Conservation (phyloP, 2,797 vertebrate species). For the Pipistrellus nathusii region DNA sequence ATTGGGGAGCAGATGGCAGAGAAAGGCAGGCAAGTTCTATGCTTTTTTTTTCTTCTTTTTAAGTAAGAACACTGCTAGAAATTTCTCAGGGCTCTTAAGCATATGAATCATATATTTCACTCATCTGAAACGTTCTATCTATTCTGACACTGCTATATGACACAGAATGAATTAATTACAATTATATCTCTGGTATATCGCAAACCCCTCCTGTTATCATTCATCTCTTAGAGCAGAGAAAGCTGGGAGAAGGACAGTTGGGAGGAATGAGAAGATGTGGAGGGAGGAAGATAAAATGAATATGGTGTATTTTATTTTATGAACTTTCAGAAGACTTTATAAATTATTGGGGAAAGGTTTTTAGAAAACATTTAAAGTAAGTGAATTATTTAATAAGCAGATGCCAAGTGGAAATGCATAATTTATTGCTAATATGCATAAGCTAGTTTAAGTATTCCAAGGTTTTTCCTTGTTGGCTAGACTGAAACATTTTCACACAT, state of each 20-base stretch:
- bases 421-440: conserved; percentile 81
- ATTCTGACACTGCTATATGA: conserved; percentile 77
- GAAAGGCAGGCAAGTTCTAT: neutral
- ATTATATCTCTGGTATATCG: conserved; percentile 74
- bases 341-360: conserved; percentile 75
- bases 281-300: neutral
- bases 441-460: conserved; percentile 70
- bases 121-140: conserved; percentile 78
- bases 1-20: conserved; percentile 55
- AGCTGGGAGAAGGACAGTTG: neutral
- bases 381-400: conserved; percentile 85
- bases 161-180: conserved; percentile 82
- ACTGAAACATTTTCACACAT: neutral
- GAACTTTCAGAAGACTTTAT: conserved; percentile 72
- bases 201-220: conserved; percentile 43
- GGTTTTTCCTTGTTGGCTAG: conserved; percentile 46
- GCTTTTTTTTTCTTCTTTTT: neutral
- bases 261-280: neutral
- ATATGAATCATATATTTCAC: conserved; percentile 79
- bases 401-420: conserved; percentile 79
- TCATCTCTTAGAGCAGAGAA: conserved; percentile 18
- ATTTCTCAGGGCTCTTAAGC: conserved; percentile 76
- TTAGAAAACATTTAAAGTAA: conserved; percentile 83
- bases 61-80: conserved; percentile 74
- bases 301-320: conserved; percentile 68